phyloP scores from a whole-genome alignment of 2,888 invertebrate species.

The Xiphydria camelus region DNA sequence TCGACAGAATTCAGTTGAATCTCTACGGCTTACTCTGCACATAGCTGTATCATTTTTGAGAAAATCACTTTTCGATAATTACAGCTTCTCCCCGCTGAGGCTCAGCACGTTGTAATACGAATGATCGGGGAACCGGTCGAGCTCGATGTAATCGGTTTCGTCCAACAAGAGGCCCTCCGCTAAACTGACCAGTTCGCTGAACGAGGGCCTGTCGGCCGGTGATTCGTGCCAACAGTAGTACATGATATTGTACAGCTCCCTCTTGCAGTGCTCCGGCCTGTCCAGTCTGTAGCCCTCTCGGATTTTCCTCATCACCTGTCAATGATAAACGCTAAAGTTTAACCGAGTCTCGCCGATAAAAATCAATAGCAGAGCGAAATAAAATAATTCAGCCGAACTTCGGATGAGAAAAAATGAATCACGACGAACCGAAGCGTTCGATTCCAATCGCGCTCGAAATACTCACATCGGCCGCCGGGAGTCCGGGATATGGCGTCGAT shows the following conservation, averaged over 20 bases:
- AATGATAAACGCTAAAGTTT: too few species aligned
- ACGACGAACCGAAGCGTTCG: too few species aligned
- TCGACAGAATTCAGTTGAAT: too few species aligned
- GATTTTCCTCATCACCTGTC: conserved; percentile 70
- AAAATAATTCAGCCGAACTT: not conserved
- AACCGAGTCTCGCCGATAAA: too few species aligned
- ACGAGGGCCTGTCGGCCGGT: conserved; percentile 80
- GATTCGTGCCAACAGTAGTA: conserved; percentile 94
- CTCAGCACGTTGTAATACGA: conserved; percentile 87
- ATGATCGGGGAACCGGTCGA: conserved; percentile 90
- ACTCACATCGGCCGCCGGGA: conserved; percentile 84
- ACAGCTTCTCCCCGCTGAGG: conserved; percentile 81
- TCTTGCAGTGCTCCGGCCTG: conserved; percentile 90
- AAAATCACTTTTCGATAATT: conserved; percentile 30
- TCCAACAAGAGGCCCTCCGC: conserved; percentile 83
- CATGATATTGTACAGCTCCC: conserved; percentile 93
- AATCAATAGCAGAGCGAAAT: too few species aligned
- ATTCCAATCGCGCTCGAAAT: too few species aligned
- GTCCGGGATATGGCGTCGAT: conserved; percentile 92
- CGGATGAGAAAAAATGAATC: too few species aligned
- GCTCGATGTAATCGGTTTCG: conserved; percentile 91
- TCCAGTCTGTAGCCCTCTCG: conserved; percentile 87
- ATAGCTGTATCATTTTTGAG: too few species aligned
- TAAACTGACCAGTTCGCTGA: conserved; percentile 78
- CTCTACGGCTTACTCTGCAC: too few species aligned